Base-by-base conservation (phyloP, 2,113 vertebrate genomes). In the Merops nubicus region DNA sequence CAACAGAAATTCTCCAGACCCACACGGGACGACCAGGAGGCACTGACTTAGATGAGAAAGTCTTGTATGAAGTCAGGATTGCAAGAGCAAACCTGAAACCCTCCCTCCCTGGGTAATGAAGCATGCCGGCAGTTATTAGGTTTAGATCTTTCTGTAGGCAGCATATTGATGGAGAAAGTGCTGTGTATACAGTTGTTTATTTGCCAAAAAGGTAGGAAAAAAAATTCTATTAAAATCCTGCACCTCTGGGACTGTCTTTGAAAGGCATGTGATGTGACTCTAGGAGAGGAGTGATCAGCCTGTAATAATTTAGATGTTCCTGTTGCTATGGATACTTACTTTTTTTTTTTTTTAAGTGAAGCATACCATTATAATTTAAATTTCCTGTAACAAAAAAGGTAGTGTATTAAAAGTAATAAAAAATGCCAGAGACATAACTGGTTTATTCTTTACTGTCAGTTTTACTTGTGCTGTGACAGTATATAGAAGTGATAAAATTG, bases 321-420 rank as follows among this genome's bases (percentile, higher is more conserved):
- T 77, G 97, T 97, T 97, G 95, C 97, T 91, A 97, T 97, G 97
- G 97, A 77, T 91, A 97, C 96, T 95, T 96, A 48, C 51, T 65
- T 48, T 73, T 45, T 69, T 69, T 73, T 64, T 81, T 42, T 70
- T 88, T 87, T 87, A 96, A 95, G 88, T 67, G 85, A 97, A 94
- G 92, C 86, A 76, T 72, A 78, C 89, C 85, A 94, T 96, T 97
- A 95, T 95, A 70, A 97, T 97, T 97, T 94, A 96, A 93, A 97
- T 96, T 97, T 95, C 85, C 93, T 88, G 78, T 56, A 91, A 88
- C 54, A 63, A 42, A 50, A 42, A 75, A 57, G n/a, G 45, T 18
- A 85, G 60, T 53, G 13, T 42, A 74, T 93, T 88, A 87, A 31
- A 89, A 89, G 67, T 72, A 72, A 91, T 89, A 90, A 96, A 94